phyloP scores from a whole-genome alignment of 2,888 invertebrate species.

The Machimus rusticus region DNA sequence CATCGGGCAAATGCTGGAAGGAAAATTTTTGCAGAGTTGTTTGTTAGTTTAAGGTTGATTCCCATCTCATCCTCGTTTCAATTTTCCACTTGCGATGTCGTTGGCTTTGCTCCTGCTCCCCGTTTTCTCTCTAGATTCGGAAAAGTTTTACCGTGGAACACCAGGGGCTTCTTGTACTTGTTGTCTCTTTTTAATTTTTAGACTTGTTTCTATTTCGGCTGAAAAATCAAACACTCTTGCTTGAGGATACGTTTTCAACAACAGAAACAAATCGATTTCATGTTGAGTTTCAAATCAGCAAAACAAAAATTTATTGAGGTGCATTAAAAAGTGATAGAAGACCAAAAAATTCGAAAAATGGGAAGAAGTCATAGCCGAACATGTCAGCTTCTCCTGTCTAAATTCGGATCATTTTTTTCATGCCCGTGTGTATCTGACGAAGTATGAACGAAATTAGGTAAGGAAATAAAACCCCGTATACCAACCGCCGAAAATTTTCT shows the following conservation, averaged over 20 bases:
- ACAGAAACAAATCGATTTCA: slow-evolving; percentile 18
- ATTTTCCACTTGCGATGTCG: slow-evolving; percentile 34
- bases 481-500: too few relatives aligned
- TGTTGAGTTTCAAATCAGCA: slow-evolving; percentile 29
- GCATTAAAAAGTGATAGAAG: slow-evolving; percentile 24
- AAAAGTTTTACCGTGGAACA: not conserved
- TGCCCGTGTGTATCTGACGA: not conserved
- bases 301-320: not conserved
- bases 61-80: slow-evolving; percentile 28
- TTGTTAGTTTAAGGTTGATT: slow-evolving; percentile 40
- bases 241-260: not conserved
- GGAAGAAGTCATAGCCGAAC: not conserved
- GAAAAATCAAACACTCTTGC: not conserved
- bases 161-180: not conserved
- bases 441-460: not conserved
- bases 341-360: not conserved
- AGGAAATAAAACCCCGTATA: not conserved
- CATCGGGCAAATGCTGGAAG: slow-evolving; percentile 48
- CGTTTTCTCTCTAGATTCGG: not conserved
- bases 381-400: not conserved
- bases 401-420: not conserved
- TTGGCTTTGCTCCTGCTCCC: not conserved
- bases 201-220: slow-evolving; percentile 5
- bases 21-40: slow-evolving; percentile 32
- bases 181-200: slow-evolving; percentile 25